These are phyloP conservation scores for Corbicula japonica DNA, from an alignment of 2,888 invertebrate species.

Conservation along the genomic window DNA sequence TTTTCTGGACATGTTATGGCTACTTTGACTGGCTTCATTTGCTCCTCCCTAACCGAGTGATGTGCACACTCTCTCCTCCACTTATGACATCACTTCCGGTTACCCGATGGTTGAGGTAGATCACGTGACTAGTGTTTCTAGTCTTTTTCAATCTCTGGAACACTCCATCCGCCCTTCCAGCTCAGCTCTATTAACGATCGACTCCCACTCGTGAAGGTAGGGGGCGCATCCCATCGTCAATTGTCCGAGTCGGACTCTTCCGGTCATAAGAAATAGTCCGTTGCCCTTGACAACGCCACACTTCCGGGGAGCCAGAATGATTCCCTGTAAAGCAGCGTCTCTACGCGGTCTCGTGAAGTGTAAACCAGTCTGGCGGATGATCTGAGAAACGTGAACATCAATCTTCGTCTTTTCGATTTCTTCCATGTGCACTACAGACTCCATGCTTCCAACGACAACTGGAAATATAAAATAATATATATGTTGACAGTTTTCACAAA, in stretches of 20 bases:
- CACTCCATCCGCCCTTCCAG: slow-evolving; percentile 70
- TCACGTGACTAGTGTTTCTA: slow-evolving; percentile 29
- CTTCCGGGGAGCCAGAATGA: slow-evolving; percentile 70
- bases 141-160: slow-evolving; percentile 54
- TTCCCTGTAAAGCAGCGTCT: slow-evolving; percentile 69
- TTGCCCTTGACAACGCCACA: slow-evolving; percentile 73
- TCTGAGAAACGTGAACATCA: slow-evolving; percentile 71
- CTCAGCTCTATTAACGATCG: slow-evolving; percentile 65
- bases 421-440: slow-evolving; percentile 58
- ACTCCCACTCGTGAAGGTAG: slow-evolving; percentile 77
- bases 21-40: no score
- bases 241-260: slow-evolving; percentile 76
- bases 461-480: slow-evolving; percentile 39
- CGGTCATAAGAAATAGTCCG: slow-evolving; percentile 79
- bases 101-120: slow-evolving; percentile 62
- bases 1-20: no score
- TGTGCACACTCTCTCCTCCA: slow-evolving; percentile 31
- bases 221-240: slow-evolving; percentile 76
- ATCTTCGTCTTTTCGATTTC: slow-evolving; percentile 70
- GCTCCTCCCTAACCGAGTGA: no score
- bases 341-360: slow-evolving; percentile 53
- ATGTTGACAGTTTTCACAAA: neutral
- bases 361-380: slow-evolving; percentile 71
- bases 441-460: slow-evolving; percentile 78
- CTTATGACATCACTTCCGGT: slow-evolving; percentile 49